These are phyloP conservation scores for Leucophenga maculata DNA, from an alignment of 2,888 invertebrate species.

Conservation along the genomic window DNA sequence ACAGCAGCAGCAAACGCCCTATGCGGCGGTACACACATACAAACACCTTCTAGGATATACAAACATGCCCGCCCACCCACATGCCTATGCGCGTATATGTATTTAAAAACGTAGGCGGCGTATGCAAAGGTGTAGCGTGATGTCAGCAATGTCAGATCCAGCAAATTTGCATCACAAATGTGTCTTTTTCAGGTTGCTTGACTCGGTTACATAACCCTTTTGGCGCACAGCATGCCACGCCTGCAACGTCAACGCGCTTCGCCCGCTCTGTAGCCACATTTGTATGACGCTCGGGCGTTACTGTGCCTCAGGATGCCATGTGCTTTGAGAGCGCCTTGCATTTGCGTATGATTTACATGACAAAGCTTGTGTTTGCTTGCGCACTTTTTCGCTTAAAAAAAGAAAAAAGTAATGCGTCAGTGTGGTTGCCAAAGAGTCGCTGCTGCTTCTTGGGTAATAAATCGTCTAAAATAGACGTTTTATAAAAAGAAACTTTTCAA, in stretches of 20 bases:
- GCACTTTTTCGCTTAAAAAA: not conserved
- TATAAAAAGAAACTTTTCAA: too few species aligned
- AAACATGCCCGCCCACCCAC: not conserved
- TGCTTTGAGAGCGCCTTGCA: conserved; percentile 28
- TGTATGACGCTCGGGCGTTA: too few species aligned
- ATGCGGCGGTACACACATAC: not conserved
- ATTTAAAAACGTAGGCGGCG: not conserved
- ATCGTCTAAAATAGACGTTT: too few species aligned
- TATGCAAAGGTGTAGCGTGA: not conserved
- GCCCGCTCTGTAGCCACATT: too few species aligned
- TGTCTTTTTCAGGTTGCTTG: conserved; percentile 65
- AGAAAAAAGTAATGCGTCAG: too few species aligned
- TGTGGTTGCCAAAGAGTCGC: too few species aligned
- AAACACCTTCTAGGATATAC: not conserved
- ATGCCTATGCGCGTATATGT: not conserved
- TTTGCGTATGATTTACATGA: conserved; percentile 62
- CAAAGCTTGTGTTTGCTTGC: conserved; percentile 46
- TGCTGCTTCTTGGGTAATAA: too few species aligned
- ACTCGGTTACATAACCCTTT: conserved; percentile 62
- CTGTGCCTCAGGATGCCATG: too few species aligned
- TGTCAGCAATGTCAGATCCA: not conserved
- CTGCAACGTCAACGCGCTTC: not conserved
- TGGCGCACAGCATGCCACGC: conserved; percentile 11
- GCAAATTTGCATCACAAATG: conserved; percentile 62
- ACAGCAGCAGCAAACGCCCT: not conserved